Conservation (phyloP, 2,113 vertebrate species). For the Benitochromis conjunctus region DNA sequence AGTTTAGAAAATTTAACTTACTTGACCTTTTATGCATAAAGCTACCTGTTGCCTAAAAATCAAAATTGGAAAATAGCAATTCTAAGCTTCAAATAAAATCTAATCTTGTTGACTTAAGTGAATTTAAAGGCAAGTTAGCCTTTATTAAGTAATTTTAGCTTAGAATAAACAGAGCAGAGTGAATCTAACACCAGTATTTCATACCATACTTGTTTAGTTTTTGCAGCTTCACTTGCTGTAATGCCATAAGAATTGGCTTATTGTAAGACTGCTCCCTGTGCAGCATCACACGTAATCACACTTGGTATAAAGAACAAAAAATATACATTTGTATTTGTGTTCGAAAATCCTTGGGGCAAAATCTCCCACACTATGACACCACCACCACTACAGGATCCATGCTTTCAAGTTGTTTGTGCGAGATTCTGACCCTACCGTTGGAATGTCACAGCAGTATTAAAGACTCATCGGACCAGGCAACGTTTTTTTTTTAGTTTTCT, state of each 20-base stretch:
- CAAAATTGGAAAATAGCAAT: not conserved
- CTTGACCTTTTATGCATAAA: not conserved
- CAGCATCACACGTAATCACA: not conserved
- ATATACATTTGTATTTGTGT: not conserved
- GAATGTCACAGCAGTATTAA: not conserved
- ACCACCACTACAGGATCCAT: not conserved
- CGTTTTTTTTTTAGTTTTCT: fast-evolving
- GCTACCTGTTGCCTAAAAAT: not conserved
- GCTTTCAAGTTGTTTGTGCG: not conserved
- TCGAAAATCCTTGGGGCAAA: not conserved
- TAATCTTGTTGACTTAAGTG: not conserved
- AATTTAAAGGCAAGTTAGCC: not conserved
- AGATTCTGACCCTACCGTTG: not conserved
- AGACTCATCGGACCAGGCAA: not conserved
- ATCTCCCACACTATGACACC: not conserved
- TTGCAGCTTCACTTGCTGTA: not conserved
- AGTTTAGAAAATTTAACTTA: not conserved
- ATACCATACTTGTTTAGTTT: not conserved
- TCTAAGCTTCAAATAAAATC: not conserved
- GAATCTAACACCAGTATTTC: not conserved
- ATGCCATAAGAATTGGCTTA: not conserved
- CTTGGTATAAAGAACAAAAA: not conserved
- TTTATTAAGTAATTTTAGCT: not conserved
- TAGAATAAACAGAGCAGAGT: not conserved
- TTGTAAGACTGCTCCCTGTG: not conserved